Percentiles rank a stretch among this genome's conserved stretches.
These are phyloP conservation scores for Adelosebastes latens DNA, from an alignment of 2,797 vertebrate genomes.

Conservation along the genomic window DNA sequence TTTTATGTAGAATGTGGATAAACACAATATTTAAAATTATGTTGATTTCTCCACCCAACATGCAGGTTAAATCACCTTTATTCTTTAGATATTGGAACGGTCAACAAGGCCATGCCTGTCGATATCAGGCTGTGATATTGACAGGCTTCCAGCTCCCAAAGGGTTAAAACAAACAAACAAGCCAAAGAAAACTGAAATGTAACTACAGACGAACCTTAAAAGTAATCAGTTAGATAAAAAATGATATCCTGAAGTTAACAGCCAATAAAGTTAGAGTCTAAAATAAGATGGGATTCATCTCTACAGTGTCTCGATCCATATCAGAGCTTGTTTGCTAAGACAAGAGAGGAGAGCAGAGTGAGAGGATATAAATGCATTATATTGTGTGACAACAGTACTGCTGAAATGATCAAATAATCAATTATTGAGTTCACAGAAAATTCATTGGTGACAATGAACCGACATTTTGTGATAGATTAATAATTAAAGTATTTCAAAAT, in stretches of 20 bases:
- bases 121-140: background rate
- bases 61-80: background rate
- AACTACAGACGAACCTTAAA: background rate
- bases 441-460: background rate
- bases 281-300: background rate
- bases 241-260: background rate
- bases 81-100: background rate
- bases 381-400: background rate
- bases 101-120: background rate
- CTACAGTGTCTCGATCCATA: background rate
- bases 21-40: background rate
- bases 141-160: background rate
- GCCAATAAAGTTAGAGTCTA: background rate
- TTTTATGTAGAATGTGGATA: background rate
- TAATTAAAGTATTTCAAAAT: background rate
- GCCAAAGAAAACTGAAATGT: background rate
- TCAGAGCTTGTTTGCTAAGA: background rate
- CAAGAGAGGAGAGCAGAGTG: background rate
- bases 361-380: background rate
- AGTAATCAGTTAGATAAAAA: background rate
- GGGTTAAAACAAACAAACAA: background rate
- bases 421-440: background rate
- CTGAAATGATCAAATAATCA: background rate
- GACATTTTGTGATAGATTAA: background rate
- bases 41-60: background rate